Conservation (phyloP, 2,888 invertebrate species). For the Melinaea marsaeus region DNA sequence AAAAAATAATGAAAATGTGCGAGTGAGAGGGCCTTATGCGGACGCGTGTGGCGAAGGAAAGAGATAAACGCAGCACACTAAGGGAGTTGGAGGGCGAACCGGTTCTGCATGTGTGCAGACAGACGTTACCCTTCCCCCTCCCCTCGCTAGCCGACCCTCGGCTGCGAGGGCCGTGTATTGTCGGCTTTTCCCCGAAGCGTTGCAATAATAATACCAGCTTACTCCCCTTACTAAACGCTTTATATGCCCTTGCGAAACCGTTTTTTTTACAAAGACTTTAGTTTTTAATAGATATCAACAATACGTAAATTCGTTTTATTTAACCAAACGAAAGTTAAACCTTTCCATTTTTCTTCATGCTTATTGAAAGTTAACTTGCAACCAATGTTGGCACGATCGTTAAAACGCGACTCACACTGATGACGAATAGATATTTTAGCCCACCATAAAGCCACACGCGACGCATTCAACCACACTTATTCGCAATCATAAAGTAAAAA, state of each 20-base stretch:
- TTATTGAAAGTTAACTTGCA: conserved; percentile 15
- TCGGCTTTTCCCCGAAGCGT: conserved; percentile 66
- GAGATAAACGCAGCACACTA: conserved; percentile 60
- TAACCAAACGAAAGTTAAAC: neutral
- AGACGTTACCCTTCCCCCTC: conserved; percentile 67
- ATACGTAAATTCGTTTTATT: conserved; percentile 1
- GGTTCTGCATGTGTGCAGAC: conserved; percentile 74
- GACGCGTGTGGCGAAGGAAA: conserved; percentile 66
- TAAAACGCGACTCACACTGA: conserved; percentile 36
- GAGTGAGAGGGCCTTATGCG: conserved; percentile 62
- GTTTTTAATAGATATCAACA: neutral
- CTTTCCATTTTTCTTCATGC: neutral
- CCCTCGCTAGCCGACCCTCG: conserved; percentile 71
- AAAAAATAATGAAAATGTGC: conserved; percentile 74
- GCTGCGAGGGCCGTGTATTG: conserved; percentile 65
- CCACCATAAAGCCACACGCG: conserved; percentile 63
- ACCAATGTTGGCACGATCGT: conserved; percentile 35
- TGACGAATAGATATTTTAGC: conserved; percentile 38
- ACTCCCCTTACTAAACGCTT: conserved; percentile 33
- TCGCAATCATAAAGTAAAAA: conserved; percentile 73
- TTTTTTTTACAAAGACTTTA: conserved; percentile 26
- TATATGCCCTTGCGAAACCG: conserved; percentile 33
- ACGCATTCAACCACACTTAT: conserved; percentile 63
- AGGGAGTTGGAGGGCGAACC: conserved; percentile 72
- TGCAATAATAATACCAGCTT: conserved; percentile 66